Evolutionary conservation across 2,797 vertebrate species (phyloP), one percentile per base, ranked within the genome.

Genomic region (Lepus oiostolus): DNA sequence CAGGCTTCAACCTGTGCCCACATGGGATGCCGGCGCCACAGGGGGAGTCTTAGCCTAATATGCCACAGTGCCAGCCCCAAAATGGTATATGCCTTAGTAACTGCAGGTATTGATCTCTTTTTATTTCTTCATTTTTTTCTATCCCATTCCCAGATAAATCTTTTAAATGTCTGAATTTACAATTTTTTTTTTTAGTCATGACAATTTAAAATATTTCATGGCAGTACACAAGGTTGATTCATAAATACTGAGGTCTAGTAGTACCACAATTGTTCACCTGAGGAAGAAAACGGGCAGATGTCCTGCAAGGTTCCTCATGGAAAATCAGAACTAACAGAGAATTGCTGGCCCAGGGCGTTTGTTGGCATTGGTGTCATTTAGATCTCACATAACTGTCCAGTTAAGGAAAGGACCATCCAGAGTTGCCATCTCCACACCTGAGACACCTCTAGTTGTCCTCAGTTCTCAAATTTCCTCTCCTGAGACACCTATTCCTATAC

Each of bases 51-150:
- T 42, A 42, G 42, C 7, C 42, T 8, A 47, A 47, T 47, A 47
- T 47, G 7, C 42, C 42, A 47, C 42, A 47, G 42, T 10, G 42
- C 42, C 42, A 47, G 42, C 42, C 42, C 42, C 42, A 47, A 88
- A 72, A 85, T 32, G 84, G n/a, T 68, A 60, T 17, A 65, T 72
- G 24, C 38, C 81, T 88, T 28, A 63, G 30, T 81, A 90, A 70
- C 58, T 86, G 30, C 74, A 82, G 26, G 28, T 38, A 17, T 22
- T 35, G 19, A 50, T 32, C 6, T 22, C 38, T 32, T 80, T 74
- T 84, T 77, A 63, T 79, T 67, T 79, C 28, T 68, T 54, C 17
- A 14, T 67, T 17, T 85, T 93, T 77, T 74, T 10, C 58, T 85
- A 30, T 13, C 12, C 14, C 4, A 30, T 77, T 85, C 32, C 50